Percentiles rank a stretch among this genome's conserved stretches.
phyloP scores from a whole-genome alignment of 2,797 vertebrate species.

The Apogon talboti region DNA sequence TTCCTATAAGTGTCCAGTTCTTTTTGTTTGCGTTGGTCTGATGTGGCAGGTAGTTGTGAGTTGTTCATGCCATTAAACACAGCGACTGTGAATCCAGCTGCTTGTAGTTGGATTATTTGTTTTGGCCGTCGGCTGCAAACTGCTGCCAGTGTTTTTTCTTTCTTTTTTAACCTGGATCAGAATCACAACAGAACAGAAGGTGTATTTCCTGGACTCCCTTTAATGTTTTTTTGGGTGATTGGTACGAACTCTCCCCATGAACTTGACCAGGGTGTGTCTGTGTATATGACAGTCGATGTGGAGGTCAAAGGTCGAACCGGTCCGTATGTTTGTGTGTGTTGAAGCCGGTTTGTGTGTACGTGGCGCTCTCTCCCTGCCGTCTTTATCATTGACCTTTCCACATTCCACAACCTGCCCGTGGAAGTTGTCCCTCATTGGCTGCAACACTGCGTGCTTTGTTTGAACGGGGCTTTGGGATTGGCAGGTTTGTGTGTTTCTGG shows the following conservation, averaged over 20 bases:
- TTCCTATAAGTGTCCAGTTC: too few species aligned
- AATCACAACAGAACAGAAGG: not conserved
- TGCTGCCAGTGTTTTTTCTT: not conserved
- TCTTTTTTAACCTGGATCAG: not conserved
- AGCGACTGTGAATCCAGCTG: too few species aligned
- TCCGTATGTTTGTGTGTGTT: conserved; percentile 8
- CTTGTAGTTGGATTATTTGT: not conserved
- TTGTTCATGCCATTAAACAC: too few species aligned
- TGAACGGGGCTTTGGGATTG: conserved; percentile 68
- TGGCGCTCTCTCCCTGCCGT: conserved; percentile 22
- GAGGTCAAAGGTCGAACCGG: conserved; percentile 18
- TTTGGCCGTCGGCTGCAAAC: not conserved
- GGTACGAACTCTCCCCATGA: too few species aligned
- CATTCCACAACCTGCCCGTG: conserved; percentile 76
- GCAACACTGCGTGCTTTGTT: conserved; percentile 70
- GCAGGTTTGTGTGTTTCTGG: conserved; percentile 51
- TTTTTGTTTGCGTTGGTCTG: too few species aligned
- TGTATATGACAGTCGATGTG: not conserved
- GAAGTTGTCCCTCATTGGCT: conserved; percentile 73
- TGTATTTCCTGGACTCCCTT: not conserved
- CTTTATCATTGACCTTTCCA: conserved; percentile 78
- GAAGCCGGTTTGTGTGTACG: not conserved
- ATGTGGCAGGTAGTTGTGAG: too few species aligned
- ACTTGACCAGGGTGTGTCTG: not conserved
- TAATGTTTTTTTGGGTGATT: not conserved